Conservation (phyloP, 2,797 vertebrate genomes). For the Coregonus ussuriensis region DNA sequence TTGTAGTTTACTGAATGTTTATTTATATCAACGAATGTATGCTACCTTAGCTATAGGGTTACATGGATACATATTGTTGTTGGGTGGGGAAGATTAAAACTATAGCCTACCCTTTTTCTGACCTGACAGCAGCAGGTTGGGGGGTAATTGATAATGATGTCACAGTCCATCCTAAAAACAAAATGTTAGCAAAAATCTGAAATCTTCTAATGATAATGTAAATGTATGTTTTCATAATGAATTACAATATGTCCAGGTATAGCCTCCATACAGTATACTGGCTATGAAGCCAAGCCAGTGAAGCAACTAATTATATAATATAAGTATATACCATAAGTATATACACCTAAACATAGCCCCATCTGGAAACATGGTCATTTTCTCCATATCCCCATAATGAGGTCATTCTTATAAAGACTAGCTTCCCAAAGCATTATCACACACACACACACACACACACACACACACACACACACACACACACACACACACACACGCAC, state of each 20-base stretch:
- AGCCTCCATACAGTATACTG: background rate
- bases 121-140: background rate
- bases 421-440: background rate
- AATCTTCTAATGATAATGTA: background rate
- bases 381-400: constrained; percentile 5
- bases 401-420: constrained; percentile 18
- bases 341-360: background rate
- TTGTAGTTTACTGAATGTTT: background rate
- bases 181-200: background rate
- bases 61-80: background rate
- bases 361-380: background rate
- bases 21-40: background rate
- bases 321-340: background rate
- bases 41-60: background rate
- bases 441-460: too few relatives aligned
- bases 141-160: background rate
- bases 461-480: background rate
- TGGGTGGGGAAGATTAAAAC: too few relatives aligned
- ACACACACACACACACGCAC: background rate
- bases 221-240: background rate
- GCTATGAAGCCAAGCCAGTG: background rate
- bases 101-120: background rate
- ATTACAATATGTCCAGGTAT: background rate
- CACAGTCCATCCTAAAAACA: background rate
- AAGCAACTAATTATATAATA: background rate